A percentile compares a stretch with the other conserved stretches of the same genome.
These are phyloP conservation scores for Cremastinae sp. DNA, from an alignment of 2,888 invertebrate species.

Conservation along the genomic window DNA sequence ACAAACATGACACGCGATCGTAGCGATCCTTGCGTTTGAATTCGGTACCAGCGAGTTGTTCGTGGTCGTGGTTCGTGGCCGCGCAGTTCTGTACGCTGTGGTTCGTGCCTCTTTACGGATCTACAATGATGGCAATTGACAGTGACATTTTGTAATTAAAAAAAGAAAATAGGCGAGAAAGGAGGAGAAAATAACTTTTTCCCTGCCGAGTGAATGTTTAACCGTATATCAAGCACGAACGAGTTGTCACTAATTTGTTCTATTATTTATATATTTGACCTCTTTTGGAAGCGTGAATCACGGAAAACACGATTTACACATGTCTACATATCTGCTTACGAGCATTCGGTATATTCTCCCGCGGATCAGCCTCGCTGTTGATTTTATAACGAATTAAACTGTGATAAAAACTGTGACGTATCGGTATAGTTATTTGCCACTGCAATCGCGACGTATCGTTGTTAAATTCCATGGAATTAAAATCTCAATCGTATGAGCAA, in stretches of 20 bases:
- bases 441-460: constrained; percentile 2
- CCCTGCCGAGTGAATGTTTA: constrained; percentile 36
- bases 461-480: constrained; percentile 3
- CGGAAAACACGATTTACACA: constrained; percentile 42
- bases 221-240: constrained; percentile 15
- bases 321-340: constrained; percentile 54
- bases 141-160: constrained; percentile 53
- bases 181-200: constrained; percentile 10
- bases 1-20: constrained; percentile 9
- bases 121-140: constrained; percentile 53
- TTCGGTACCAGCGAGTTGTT: constrained; percentile 37
- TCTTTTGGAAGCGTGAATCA: constrained; percentile 50
- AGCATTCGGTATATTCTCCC: constrained; percentile 51
- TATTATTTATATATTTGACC: constrained; percentile 49
- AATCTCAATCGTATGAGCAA: background rate
- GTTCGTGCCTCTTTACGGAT: constrained; percentile 34
- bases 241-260: constrained; percentile 21
- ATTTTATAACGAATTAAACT: constrained; percentile 42
- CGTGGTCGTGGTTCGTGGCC: constrained; percentile 53
- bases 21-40: constrained; percentile 31
- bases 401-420: constrained; percentile 47
- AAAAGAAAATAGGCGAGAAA: constrained; percentile 5
- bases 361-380: constrained; percentile 24
- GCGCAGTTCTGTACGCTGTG: constrained; percentile 29
- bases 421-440: constrained; percentile 24